Conservation (phyloP, 2,888 invertebrate genomes). For the Folsomia manolachei region DNA sequence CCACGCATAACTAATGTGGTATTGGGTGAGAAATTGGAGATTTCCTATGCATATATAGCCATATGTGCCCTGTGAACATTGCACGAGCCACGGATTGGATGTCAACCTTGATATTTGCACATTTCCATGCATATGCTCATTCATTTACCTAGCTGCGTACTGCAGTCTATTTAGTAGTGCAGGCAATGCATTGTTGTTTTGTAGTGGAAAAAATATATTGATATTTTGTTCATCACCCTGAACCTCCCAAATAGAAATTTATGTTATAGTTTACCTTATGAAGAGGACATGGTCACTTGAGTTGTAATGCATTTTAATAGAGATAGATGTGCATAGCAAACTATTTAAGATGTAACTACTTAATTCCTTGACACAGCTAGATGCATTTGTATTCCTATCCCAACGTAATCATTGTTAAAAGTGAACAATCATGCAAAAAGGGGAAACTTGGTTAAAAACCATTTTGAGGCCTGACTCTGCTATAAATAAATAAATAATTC, state of each 20-base stretch:
- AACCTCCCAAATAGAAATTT: background rate
- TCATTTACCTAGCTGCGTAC: background rate
- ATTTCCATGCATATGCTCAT: background rate
- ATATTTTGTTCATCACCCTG: slow-evolving; percentile 11
- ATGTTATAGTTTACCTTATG: background rate
- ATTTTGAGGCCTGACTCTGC: no score
- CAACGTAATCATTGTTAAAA: no score
- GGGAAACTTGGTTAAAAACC: no score
- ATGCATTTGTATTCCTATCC: no score
- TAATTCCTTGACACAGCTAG: no score
- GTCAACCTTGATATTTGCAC: slow-evolving; percentile 8
- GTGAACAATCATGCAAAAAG: no score
- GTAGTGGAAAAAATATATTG: background rate
- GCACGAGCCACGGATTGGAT: background rate
- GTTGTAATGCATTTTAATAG: no score
- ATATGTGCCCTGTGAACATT: background rate
- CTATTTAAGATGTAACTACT: no score
- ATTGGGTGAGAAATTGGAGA: background rate
- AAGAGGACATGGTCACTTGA: slow-evolving; percentile 11
- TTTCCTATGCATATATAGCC: background rate
- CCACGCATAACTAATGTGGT: background rate
- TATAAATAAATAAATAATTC: no score
- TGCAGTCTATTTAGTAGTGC: background rate
- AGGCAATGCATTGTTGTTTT: background rate
- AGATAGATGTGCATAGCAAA: no score